Evolutionary conservation across 1,140 invertebrate species (phyloP), one percentile per base, ranked within the genome.

Genomic region (Drosophila sp.): DNA sequence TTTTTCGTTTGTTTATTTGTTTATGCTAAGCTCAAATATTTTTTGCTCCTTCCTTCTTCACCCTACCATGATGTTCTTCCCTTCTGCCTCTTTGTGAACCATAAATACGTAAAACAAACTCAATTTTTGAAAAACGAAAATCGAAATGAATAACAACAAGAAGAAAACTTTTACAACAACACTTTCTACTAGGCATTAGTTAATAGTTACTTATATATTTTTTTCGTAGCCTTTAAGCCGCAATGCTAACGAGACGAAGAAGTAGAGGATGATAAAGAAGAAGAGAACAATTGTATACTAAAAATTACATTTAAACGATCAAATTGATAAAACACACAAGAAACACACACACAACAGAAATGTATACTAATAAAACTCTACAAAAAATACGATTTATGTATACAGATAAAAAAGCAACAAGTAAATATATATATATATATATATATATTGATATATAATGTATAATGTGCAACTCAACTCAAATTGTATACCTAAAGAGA

Each of bases 141-240:
- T 47, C 44, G 44, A 47, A 47, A 47, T 23, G 17, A 47, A 47
- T 25, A 47, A 47, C 7, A 47, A 47, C 17, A 17, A 17, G 30
- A 57, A 23, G 55, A 35, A 35, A 58, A 35, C 23, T 58, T 58
- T 25, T 33, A 23, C 56, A 58, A n/a, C 17, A 55, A 58, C 33
- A 58, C 56, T 23, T 58, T 35, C 56, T 58, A 50, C 25, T 50
- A 50, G 44, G 44, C 44, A 50, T 50, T 50, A 50, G 44, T 50
- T 50, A 58, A 58, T 58, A 58, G 56, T 58, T 58, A 58, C 56
- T 35, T 32, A 58, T 58, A 58, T 58, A 58, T 58, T 58, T 58
- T 58, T 58, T 58, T 58, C 56, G 8, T 58, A 58, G 56, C 23
- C 33, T 25, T 23, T 58, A 58, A 58, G 56, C 33, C 33, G 56